Conservation (phyloP, 2,113 vertebrate genomes). For the Clinocottus analis region DNA sequence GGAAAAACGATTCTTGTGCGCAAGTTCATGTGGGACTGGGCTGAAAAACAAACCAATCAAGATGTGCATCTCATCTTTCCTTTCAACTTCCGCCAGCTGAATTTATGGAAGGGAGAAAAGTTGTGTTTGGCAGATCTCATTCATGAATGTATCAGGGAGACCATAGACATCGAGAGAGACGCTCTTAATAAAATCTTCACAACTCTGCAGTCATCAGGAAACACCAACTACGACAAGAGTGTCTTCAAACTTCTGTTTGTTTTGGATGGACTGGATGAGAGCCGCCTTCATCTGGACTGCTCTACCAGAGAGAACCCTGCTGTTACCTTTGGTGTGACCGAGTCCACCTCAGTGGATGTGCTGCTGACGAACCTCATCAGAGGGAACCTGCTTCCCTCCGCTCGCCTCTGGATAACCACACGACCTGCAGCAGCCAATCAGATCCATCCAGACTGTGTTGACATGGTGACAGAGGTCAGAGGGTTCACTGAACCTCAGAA, state of each 20-base stretch:
- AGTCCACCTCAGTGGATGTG: not conserved
- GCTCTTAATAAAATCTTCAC: conserved; percentile 6
- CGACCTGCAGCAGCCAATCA: conserved; percentile 17
- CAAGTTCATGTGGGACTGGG: conserved; percentile 44
- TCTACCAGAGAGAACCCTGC: too few relatives aligned
- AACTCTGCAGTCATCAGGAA: conserved; percentile 50
- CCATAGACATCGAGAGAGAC: not conserved
- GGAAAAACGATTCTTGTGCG: conserved; percentile 41
- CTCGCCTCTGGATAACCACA: not conserved
- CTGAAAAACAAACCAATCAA: conserved; percentile 25
- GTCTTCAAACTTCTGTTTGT: conserved; percentile 47
- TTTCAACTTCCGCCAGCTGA: conserved; percentile 50
- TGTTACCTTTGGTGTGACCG: not conserved
- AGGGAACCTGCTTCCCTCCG: not conserved
- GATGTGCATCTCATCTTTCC: conserved; percentile 44
- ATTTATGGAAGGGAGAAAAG: conserved; percentile 10
- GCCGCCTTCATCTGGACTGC: conserved; percentile 23
- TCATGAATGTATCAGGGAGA: conserved; percentile 25
- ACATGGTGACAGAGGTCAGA: not conserved
- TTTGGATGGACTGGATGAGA: conserved; percentile 12
- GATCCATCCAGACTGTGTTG: not conserved
- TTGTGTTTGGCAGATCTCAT: conserved; percentile 36
- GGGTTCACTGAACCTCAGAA: too few relatives aligned
- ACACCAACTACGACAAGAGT: conserved; percentile 37
- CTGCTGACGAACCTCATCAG: not conserved